Base-by-base conservation (phyloP, 1,140 invertebrate species). In the Neocloeon triangulifer region DNA sequence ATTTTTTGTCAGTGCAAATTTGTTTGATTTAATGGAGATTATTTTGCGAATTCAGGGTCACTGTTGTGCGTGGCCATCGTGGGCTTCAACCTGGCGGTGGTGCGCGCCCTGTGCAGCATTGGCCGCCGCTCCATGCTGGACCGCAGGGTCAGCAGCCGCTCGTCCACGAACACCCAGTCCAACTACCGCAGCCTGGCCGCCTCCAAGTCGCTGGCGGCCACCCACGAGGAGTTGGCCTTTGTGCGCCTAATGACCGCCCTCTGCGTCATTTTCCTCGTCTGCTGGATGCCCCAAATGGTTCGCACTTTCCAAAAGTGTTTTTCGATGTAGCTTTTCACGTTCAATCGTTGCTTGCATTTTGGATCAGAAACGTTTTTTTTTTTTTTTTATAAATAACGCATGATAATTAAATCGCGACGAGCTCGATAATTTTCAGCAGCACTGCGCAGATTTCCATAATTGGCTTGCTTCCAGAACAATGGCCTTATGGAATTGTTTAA, bases 251-350 rank as follows among this genome's bases (percentile, higher is more conserved):
- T 85, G 79, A 69, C 72, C 0, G 63, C 77, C 4, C 59, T 85
- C 2, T 80, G 76, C 26, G 66, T 81, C 25, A 67, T 75, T 3
- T 82, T 81, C 43, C 70, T 84, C 28, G 54, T 76, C 1, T 84
- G 77, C 45, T 85, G 79, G 79, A 63, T 80, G 54, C 79, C 80
- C 2, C 77, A 84, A 51, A 71, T 84, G 73, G 79, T 82, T 47
- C 62, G 58, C 49, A 13, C 19, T 16, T 22, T 28, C 12, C n/a
- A 8, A 7, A 29, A 10, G 6, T 7, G 7, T 28, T 9, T 28
- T n/a, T n/a, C n/a, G n/a, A n/a, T n/a, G n/a, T n/a, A n/a, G n/a
- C n/a, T n/a, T n/a, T n/a, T n/a, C n/a, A n/a, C n/a, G n/a, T n/a
- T n/a, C n/a, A n/a, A n/a, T n/a, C n/a, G n/a, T n/a, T n/a, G n/a